These are phyloP conservation scores for Coregonus clupeaformis DNA, from an alignment of 2,113 vertebrate genomes.

Conservation along the genomic window DNA sequence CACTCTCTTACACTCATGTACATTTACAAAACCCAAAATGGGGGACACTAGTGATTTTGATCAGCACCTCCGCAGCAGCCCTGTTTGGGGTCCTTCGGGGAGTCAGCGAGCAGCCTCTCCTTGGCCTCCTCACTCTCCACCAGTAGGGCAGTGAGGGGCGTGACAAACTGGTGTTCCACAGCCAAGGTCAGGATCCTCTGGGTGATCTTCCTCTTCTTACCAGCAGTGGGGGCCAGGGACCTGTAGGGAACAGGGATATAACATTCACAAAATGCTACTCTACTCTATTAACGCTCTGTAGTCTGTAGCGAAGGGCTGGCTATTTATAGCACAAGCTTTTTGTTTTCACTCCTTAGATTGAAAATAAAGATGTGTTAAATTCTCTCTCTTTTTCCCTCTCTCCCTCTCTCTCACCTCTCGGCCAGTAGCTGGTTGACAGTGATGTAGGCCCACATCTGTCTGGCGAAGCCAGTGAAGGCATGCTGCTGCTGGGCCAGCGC, in stretches of 20 bases:
- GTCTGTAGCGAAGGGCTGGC: too few species aligned
- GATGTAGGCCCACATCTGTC: slow-evolving; percentile 93
- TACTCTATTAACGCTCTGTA: too few species aligned
- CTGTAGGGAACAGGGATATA: slow-evolving; percentile 59
- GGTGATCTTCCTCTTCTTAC: slow-evolving; percentile 86
- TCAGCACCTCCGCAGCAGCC: slow-evolving; percentile 84
- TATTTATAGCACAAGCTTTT: too few species aligned
- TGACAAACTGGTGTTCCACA: slow-evolving; percentile 91
- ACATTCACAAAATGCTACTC: too few species aligned
- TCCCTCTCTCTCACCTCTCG: slow-evolving; percentile 81
- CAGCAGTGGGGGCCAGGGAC: slow-evolving; percentile 79
- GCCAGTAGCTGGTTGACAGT: slow-evolving; percentile 91
- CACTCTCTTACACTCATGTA: too few species aligned
- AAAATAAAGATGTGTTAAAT: too few species aligned
- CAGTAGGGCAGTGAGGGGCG: slow-evolving; percentile 89
- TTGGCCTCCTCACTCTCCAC: slow-evolving; percentile 80
- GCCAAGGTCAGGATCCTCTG: slow-evolving; percentile 85
- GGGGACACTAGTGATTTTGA: background rate
- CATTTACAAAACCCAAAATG: background rate
- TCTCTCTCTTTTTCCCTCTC: too few species aligned
- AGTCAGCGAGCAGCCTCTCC: slow-evolving; percentile 89
- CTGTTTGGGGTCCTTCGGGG: slow-evolving; percentile 81
- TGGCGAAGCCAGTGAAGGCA: slow-evolving; percentile 86
- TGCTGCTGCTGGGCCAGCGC: slow-evolving; percentile 77
- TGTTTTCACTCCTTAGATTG: too few species aligned